Conservation (phyloP, 2,113 vertebrate species). For the Erythrocebus patas region DNA sequence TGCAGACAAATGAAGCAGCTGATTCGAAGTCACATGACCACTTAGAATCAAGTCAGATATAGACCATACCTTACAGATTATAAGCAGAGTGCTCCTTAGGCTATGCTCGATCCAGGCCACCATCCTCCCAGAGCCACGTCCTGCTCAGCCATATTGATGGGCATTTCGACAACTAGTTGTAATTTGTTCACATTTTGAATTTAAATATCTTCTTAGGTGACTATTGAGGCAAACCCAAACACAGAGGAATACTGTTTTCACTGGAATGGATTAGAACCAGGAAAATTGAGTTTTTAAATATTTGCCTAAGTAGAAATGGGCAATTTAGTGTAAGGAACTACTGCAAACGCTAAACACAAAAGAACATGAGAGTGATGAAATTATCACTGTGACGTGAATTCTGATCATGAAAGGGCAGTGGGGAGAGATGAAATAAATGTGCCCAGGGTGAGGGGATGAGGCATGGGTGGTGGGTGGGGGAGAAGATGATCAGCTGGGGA, state of each 20-base stretch:
- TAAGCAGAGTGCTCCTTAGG: neutral
- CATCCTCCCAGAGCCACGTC: neutral
- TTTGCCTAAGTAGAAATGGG: neutral
- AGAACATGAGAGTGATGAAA: neutral
- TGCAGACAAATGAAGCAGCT: neutral
- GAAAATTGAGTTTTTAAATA: neutral
- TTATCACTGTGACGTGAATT: neutral
- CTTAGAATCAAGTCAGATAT: neutral
- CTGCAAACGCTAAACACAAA: neutral
- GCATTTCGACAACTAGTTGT: neutral
- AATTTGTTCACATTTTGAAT: neutral
- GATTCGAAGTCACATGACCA: neutral
- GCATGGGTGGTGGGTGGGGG: accelerated
- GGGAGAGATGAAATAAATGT: neutral
- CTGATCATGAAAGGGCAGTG: neutral
- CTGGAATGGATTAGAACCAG: neutral
- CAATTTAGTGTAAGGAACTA: neutral
- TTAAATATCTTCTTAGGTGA: neutral
- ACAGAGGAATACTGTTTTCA: neutral
- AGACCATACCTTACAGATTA: neutral
- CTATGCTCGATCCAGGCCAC: neutral
- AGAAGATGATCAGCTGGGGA: neutral
- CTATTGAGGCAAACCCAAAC: neutral
- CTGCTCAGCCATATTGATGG: neutral
- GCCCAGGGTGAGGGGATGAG: neutral